Conservation (phyloP, 2,797 vertebrate genomes). For the Helarctos malayanus region DNA sequence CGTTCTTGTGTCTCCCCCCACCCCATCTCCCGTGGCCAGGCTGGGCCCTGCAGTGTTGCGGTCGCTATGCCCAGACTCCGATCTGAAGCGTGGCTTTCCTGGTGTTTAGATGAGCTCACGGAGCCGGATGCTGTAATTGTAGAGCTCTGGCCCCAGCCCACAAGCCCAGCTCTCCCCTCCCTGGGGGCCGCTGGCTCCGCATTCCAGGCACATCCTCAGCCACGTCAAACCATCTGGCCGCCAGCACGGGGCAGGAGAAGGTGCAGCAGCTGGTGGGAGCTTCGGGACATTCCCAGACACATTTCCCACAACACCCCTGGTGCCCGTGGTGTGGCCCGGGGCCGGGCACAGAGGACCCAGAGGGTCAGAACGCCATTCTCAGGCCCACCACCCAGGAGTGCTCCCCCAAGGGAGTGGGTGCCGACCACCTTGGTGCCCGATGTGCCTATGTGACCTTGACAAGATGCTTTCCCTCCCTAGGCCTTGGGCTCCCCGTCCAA, state of each 20-base stretch:
- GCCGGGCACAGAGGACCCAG: neutral
- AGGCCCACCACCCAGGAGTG: neutral
- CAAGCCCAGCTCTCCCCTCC: conserved; percentile 32
- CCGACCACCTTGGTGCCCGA: accelerated
- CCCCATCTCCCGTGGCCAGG: neutral
- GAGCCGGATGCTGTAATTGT: conserved; percentile 32
- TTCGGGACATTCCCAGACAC: neutral
- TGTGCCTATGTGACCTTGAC: neutral
- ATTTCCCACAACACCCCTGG: neutral
- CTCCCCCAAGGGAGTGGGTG: neutral
- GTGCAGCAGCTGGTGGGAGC: conserved; percentile 1
- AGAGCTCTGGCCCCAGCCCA: neutral
- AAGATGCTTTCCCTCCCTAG: neutral
- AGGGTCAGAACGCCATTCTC: neutral
- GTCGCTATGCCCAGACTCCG: neutral
- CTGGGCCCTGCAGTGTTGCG: neutral
- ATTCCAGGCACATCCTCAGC: conserved; percentile 44
- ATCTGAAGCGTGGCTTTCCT: conserved; percentile 28
- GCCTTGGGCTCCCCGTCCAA: neutral
- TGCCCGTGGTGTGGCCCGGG: neutral
- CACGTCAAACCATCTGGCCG: neutral
- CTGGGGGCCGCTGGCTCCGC: neutral
- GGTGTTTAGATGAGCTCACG: conserved; percentile 24
- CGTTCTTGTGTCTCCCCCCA: neutral
- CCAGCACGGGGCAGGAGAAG: neutral